These are phyloP conservation scores for Chunga burmeisteri DNA, from an alignment of 2,113 vertebrate species.

Conservation along the genomic window DNA sequence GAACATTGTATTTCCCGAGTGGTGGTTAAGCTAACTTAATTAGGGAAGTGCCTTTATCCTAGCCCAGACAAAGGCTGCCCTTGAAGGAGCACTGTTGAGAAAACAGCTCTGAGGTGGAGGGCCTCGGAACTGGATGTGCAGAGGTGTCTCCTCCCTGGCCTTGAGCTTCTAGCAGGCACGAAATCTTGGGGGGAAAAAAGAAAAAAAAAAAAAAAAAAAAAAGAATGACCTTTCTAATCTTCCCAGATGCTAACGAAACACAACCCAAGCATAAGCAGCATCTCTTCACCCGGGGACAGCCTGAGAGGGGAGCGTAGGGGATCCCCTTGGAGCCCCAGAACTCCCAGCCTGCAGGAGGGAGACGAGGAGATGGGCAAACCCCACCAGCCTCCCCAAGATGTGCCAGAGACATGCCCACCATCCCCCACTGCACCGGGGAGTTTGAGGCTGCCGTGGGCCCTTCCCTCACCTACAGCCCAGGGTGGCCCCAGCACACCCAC, in stretches of 20 bases:
- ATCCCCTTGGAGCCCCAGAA: not conserved
- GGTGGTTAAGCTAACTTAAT: slow-evolving; percentile 53
- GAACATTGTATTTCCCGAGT: slow-evolving; percentile 33
- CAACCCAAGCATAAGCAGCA: not conserved
- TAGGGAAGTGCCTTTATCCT: slow-evolving; percentile 55
- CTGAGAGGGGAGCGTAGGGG: not conserved
- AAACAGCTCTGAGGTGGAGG: not conserved
- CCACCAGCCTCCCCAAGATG: accelerated
- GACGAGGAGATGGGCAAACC: not conserved
- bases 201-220: not conserved
- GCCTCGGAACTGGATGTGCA: not conserved
- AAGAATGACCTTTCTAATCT: not conserved
- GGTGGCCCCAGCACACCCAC: no score
- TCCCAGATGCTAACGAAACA: not conserved
- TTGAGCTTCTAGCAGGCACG: not conserved
- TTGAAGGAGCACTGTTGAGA: not conserved
- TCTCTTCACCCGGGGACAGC: not conserved
- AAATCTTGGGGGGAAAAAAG: not conserved
- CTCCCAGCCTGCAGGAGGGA: not conserved
- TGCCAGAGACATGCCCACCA: accelerated
- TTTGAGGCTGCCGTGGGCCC: accelerated
- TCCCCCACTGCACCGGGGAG: not conserved
- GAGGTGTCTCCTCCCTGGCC: not conserved
- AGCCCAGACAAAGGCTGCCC: slow-evolving; percentile 25
- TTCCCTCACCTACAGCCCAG: not conserved